Percentiles rank a stretch among this genome's conserved stretches.
Conservation (phyloP, 2,113 vertebrate species). For the Pithys albifrons region DNA sequence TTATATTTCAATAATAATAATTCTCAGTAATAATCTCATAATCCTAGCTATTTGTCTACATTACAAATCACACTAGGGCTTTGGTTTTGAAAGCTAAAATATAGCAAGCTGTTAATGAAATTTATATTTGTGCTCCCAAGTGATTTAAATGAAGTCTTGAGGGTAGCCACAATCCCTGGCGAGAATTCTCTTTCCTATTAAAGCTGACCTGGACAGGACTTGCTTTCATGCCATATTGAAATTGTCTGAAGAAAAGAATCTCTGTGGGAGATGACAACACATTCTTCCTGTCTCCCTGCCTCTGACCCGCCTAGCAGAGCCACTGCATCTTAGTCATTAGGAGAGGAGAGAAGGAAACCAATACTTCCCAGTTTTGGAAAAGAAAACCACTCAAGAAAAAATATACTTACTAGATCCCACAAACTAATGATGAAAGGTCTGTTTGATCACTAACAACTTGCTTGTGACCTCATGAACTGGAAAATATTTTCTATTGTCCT, state of each 20-base stretch:
- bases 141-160: constrained; percentile 27
- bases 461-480: constrained; percentile 29
- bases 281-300: constrained; percentile 13
- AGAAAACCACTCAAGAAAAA: constrained; percentile 26
- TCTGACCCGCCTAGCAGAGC: neutral
- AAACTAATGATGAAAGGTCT: constrained; percentile 5
- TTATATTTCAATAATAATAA: neutral
- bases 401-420: neutral
- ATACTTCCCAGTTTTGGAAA: constrained; percentile 50
- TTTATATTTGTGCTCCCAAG: constrained; percentile 17
- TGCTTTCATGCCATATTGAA: constrained; percentile 8
- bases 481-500: constrained; percentile 38
- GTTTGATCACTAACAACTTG: neutral
- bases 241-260: constrained; percentile 23
- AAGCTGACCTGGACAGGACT: constrained; percentile 37
- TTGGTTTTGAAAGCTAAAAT: constrained; percentile 27
- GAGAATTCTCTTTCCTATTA: constrained; percentile 21
- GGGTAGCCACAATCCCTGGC: constrained; percentile 30
- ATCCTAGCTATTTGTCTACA: neutral
- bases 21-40: neutral
- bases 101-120: neutral
- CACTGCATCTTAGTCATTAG: neutral
- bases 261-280: neutral
- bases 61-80: neutral
- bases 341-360: constrained; percentile 18